Percentiles rank a stretch among this genome's conserved stretches.
Conservation (phyloP, 2,797 vertebrate genomes). For the Petrocephalus schoutedeni region DNA sequence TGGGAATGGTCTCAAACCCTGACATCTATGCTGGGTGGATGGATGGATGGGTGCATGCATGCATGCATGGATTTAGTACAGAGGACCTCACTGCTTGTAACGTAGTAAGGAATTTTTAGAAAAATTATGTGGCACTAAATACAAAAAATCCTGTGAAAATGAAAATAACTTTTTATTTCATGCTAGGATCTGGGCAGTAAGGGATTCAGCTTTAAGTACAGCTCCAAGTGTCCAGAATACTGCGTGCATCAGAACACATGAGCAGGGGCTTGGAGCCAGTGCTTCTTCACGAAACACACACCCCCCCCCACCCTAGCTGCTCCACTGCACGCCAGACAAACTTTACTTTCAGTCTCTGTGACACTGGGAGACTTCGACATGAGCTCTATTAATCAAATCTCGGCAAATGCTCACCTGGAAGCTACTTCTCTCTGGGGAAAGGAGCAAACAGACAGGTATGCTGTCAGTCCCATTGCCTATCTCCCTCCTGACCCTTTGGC, state of each 20-base stretch:
- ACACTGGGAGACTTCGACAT: constrained; percentile 29
- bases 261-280: background rate
- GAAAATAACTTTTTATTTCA: background rate
- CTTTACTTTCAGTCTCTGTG: constrained; percentile 40
- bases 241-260: constrained; percentile 32
- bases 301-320: background rate
- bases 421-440: constrained; percentile 28
- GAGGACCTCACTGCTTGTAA: background rate
- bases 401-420: constrained; percentile 45
- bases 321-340: constrained; percentile 42
- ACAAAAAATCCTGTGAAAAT: background rate
- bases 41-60: background rate
- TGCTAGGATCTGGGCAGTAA: background rate
- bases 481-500: constrained; percentile 8
- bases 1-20: background rate
- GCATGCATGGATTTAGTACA: background rate
- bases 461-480: background rate
- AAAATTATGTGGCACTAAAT: background rate
- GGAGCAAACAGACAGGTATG: constrained; percentile 32
- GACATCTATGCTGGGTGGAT: background rate
- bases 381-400: constrained; percentile 40
- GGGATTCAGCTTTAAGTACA: background rate
- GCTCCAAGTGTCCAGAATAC: constrained; percentile 32
- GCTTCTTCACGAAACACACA: background rate
- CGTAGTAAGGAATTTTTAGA: background rate